Conservation (phyloP, 92 coral and sea anemone genomes). For the Zoanthus sansibaricus region DNA sequence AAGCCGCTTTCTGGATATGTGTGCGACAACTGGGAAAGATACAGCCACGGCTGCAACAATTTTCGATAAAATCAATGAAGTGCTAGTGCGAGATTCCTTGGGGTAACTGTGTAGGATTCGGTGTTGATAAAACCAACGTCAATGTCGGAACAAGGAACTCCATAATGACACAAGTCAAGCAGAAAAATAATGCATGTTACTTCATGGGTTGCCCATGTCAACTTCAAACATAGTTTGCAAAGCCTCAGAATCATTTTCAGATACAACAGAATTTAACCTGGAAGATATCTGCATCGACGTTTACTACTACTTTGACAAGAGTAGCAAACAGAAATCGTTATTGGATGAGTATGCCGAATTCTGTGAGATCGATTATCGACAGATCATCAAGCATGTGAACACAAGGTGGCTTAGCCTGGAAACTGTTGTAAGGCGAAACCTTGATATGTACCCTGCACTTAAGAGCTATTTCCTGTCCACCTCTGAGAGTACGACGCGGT, state of each 20-base stretch:
- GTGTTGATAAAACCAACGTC: conserved; percentile 55
- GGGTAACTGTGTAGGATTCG: conserved; percentile 54
- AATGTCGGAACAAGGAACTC: conserved; percentile 60
- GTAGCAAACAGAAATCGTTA: conserved; percentile 28
- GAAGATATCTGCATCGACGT: conserved; percentile 35
- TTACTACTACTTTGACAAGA: conserved; percentile 51
- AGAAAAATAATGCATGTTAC: conserved; percentile 55
- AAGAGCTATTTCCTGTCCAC: conserved; percentile 54
- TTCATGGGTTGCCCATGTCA: conserved; percentile 69
- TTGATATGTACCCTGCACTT: conserved; percentile 41
- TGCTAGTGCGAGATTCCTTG: conserved; percentile 48
- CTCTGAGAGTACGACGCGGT: conserved; percentile 34
- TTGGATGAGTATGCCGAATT: conserved; percentile 30
- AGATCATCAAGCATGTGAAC: conserved; percentile 41
- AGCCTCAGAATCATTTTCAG: conserved; percentile 60
- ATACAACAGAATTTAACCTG: conserved; percentile 36
- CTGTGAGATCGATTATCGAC: conserved; percentile 36
- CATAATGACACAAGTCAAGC: conserved; percentile 54
- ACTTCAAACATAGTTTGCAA: conserved; percentile 58
- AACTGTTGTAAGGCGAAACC: conserved; percentile 45
- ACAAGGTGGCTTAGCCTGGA: conserved; percentile 53
- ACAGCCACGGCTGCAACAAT: conserved; percentile 57
- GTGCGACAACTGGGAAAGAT: conserved; percentile 45
- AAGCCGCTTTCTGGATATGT: conserved; percentile 51
- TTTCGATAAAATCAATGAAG: conserved; percentile 50